Percentiles rank a stretch among this genome's conserved stretches.
Evolutionary conservation across 2,113 vertebrate species (phyloP).

Genomic region (Pelodiscus sinensis): DNA sequence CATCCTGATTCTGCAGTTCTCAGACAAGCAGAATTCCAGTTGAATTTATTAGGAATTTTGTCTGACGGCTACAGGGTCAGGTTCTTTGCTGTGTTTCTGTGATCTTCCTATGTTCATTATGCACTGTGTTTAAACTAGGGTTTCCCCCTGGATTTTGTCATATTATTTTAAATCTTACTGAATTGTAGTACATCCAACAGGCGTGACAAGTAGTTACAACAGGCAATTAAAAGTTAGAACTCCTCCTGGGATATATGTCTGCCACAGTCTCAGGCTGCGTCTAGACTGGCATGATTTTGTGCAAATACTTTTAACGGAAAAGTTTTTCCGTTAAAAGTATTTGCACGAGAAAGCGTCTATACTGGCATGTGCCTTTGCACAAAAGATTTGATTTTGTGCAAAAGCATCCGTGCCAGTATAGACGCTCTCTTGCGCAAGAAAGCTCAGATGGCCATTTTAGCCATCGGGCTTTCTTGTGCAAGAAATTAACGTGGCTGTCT

Average conservation of each 20-base stretch:
- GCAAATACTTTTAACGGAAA: no score
- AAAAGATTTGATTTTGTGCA: no score
- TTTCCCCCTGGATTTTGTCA: neutral
- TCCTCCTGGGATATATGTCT: neutral
- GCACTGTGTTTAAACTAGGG: neutral
- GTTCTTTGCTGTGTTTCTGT: conserved; percentile 13
- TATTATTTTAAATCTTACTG: neutral
- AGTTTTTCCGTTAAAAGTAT: no score
- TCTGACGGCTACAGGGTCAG: conserved; percentile 4
- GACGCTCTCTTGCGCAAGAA: no score
- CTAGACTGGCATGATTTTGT: no score
- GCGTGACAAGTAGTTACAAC: neutral
- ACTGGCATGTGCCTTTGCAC: no score
- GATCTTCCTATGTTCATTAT: neutral
- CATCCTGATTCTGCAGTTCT: conserved; percentile 6
- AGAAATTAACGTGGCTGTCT: no score
- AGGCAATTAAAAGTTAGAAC: neutral
- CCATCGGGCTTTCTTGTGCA: no score
- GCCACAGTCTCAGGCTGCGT: conserved; percentile 27
- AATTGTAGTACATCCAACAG: neutral
- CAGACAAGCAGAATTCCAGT: conserved; percentile 21
- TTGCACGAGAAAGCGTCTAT: no score
- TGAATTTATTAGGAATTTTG: conserved; percentile 28
- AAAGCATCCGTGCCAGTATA: no score
- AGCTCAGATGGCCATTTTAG: no score